A percentile compares a stretch with the other conserved stretches of the same genome.
Conservation (phyloP, 2,113 vertebrate genomes). For the Ammodytes marinus region DNA sequence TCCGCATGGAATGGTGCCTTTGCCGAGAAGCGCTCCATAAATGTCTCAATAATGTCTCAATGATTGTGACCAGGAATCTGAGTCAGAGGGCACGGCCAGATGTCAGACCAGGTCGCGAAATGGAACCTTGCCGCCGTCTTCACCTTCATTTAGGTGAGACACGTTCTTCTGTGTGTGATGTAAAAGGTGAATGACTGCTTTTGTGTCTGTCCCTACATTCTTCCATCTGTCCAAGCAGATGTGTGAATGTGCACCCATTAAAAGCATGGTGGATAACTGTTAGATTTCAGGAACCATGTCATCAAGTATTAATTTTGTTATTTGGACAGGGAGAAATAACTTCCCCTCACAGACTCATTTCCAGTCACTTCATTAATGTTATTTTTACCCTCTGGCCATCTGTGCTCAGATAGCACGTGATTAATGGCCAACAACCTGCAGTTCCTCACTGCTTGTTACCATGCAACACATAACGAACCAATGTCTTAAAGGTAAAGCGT, state of each 20-base stretch:
- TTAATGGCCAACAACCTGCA: slow-evolving; percentile 28
- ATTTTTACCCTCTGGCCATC: slow-evolving; percentile 44
- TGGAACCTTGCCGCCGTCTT: slow-evolving; percentile 46
- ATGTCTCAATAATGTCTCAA: neutral
- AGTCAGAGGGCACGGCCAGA: slow-evolving; percentile 31
- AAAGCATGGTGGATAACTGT: neutral
- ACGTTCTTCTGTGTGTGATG: neutral
- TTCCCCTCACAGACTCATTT: slow-evolving; percentile 6
- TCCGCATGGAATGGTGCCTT: neutral
- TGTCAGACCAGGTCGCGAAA: slow-evolving; percentile 9
- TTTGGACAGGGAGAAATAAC: neutral
- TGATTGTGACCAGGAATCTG: slow-evolving; percentile 51
- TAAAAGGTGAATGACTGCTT: neutral
- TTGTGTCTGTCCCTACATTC: neutral
- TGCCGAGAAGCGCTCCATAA: neutral
- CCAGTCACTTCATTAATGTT: slow-evolving; percentile 14
- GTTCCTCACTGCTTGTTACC: slow-evolving; percentile 12
- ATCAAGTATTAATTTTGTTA: neutral
- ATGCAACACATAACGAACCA: slow-evolving; percentile 19
- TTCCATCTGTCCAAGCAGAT: neutral
- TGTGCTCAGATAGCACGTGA: neutral
- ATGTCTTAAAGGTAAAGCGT: neutral
- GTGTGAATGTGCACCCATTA: neutral
- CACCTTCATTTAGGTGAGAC: slow-evolving; percentile 65
- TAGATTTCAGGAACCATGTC: neutral